Conservation (phyloP, 1,140 invertebrate species). For the Drosophila kikkawai region DNA sequence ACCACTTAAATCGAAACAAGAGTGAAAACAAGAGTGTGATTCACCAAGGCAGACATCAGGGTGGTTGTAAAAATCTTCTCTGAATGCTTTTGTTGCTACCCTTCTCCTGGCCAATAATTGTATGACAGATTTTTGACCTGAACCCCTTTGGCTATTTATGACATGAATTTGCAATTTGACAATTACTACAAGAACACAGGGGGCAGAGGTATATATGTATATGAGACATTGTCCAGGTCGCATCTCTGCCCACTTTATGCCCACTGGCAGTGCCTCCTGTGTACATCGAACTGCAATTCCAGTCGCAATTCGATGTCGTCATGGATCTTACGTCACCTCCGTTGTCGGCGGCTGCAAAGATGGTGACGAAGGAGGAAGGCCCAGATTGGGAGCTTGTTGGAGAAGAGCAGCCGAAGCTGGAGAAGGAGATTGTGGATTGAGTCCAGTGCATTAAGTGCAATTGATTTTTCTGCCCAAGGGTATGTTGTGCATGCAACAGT, state of each 20-base stretch:
- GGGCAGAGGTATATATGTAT: constrained; percentile 1
- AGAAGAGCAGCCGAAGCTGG: constrained; percentile 9
- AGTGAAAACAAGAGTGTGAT: neutral
- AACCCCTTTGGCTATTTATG: constrained; percentile 62
- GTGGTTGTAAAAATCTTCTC: constrained; percentile 51
- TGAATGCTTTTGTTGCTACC: constrained; percentile 2
- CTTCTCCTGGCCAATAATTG: constrained; percentile 1
- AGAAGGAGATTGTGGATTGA: constrained; percentile 34
- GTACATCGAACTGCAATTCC: constrained; percentile 64
- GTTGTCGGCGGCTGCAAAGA: constrained; percentile 9
- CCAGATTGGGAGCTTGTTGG: constrained; percentile 1
- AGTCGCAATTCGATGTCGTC: constrained; percentile 28
- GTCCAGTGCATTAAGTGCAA: constrained; percentile 71
- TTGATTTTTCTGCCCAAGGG: constrained; percentile 79
- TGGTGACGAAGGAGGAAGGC: constrained; percentile 10
- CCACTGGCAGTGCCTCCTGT: constrained; percentile 63
- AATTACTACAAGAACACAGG: constrained; percentile 69
- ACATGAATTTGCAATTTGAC: constrained; percentile 82
- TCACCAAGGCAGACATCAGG: neutral
- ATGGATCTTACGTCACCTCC: constrained; percentile 63
- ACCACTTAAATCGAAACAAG: neutral
- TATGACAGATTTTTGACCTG: constrained; percentile 56
- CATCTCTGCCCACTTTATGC: constrained; percentile 30
- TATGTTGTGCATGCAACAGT: constrained; percentile 50
- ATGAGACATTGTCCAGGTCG: constrained; percentile 9